These are phyloP conservation scores for Colistium nudipinnis DNA, from an alignment of 2,113 vertebrate genomes.

Conservation along the genomic window DNA sequence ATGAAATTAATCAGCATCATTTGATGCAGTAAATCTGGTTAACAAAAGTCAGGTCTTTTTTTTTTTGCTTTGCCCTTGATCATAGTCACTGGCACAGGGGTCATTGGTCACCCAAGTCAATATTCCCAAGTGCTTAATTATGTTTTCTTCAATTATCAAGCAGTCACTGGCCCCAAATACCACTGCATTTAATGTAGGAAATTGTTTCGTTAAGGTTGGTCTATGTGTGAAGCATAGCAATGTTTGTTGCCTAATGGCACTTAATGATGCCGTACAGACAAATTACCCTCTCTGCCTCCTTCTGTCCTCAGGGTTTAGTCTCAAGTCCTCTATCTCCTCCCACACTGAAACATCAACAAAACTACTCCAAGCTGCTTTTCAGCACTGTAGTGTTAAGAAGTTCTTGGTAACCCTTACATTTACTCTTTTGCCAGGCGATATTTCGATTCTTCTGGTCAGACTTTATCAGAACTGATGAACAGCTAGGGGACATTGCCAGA, in stretches of 20 bases:
- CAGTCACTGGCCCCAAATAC: background rate
- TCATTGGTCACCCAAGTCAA: background rate
- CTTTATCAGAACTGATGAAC: slow-evolving; percentile 1
- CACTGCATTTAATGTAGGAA: background rate
- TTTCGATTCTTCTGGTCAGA: no score
- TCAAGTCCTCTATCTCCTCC: slow-evolving; percentile 9
- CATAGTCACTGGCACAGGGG: background rate
- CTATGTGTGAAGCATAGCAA: slow-evolving; percentile 4
- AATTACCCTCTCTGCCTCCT: slow-evolving; percentile 48
- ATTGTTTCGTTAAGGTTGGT: background rate
- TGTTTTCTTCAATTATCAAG: slow-evolving; percentile 12
- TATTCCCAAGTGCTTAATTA: background rate
- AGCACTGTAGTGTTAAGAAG: background rate
- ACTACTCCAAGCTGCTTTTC: background rate
- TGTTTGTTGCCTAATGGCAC: slow-evolving; percentile 27
- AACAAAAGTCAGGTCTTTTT: background rate
- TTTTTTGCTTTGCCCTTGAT: background rate
- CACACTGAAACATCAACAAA: slow-evolving; percentile 1
- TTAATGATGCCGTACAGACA: slow-evolving; percentile 49
- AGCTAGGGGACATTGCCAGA: no score
- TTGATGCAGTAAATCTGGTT: background rate
- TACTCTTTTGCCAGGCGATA: no score
- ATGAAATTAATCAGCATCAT: no score
- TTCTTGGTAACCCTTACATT: no score
- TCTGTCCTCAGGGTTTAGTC: slow-evolving; percentile 29